Base-by-base conservation (phyloP, 2,797 vertebrate genomes). In the Gymnothorax javanicus region DNA sequence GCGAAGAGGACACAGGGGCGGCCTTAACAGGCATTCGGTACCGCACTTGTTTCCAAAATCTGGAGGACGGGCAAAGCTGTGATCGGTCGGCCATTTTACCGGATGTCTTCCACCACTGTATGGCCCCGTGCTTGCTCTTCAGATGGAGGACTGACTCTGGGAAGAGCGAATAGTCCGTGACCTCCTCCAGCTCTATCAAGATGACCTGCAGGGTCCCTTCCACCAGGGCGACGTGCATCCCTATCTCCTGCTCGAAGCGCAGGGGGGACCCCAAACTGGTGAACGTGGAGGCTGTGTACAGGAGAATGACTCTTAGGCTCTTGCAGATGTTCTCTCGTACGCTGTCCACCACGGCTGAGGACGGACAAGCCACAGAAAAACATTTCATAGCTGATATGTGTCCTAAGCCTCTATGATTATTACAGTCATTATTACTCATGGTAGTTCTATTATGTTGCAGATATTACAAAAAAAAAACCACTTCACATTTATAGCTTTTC, bases 21-120 rank as follows among this genome's bases (percentile, higher is more conserved):
- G 67, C 77, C 57, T 69, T 84, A 12, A 82, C 79, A 25, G 98
- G 98, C 98, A 99, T 97, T 57, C 92, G 93, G 88, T 97, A 98
- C 83, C 95, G 94, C 58, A 99, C 90, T 0, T 94, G 93, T 89
- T 98, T 99, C 98, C 98, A 99, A 92, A 99, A 99, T 69, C 87
- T 94, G 27, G 87, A 86, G 57, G 33, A 1, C 0, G 87, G 2
- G 54, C 23, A 83, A 81, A 81, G 50, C 77, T 2, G 88, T 86
- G 58, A 23, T 0, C 0, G 86, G 2, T 7, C 25, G 84, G 4
- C 3, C 84, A 57, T 85, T n/a, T 81, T 88, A 90, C 20, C 93
- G 79, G 73, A 86, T 1, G 92, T 91, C 62, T 93, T 97, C 93
- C 96, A 96, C 93, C 93, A 96, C 56, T 69, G 89, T 75, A 99